Evolutionary conservation across 1,140 invertebrate species (phyloP), one percentile per base, ranked within the genome.

Genomic region (Araneus ventricosus): DNA sequence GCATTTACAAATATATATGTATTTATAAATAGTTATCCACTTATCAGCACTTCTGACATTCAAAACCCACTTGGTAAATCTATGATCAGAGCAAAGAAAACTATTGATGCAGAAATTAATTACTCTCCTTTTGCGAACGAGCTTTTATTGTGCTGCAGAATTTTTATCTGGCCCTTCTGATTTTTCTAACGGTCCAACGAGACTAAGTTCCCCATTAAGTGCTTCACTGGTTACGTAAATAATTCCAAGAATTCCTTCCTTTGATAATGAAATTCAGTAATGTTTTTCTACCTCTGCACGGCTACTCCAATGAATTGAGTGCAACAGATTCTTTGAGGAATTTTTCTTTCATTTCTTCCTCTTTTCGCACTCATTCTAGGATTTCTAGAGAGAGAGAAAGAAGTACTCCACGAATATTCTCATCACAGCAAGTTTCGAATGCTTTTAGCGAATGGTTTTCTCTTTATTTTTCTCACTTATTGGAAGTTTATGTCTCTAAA

Each of bases 121-220:
- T 67, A n/a, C 0, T 10, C 22, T 67, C 22, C 4, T 67, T 67
- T 67, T 67, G 63, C 24, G n/a, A 67, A 67, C 24, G 63, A 10
- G 63, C 63, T n/a, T n/a, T 27, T 7, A 8, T 67, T n/a, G 5
- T 10, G 6, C 10, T 27, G 63, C 27, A 8, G 5, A 67, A 27
- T n/a, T 67, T 67, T 67, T 67, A 67, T 67, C 63, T 4, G 63
- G 1, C 30, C 75, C n/a, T 80, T 41, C 82, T 57, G 82, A 85
- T 85, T 85, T 57, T 85, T 85, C 82, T 85, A 52, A 45, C 39
- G 45, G 82, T 30, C 82, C 52, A 57, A 85, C 6, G 7, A 85
- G 82, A 85, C 57, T 85, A 85, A 85, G 82, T 57, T 85, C n/a
- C 82, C 82, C 41, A 85, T 85, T 85, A 85, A 85, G 57, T 85